Conservation (phyloP, 2,113 vertebrate species). For the Barbus barbus region DNA sequence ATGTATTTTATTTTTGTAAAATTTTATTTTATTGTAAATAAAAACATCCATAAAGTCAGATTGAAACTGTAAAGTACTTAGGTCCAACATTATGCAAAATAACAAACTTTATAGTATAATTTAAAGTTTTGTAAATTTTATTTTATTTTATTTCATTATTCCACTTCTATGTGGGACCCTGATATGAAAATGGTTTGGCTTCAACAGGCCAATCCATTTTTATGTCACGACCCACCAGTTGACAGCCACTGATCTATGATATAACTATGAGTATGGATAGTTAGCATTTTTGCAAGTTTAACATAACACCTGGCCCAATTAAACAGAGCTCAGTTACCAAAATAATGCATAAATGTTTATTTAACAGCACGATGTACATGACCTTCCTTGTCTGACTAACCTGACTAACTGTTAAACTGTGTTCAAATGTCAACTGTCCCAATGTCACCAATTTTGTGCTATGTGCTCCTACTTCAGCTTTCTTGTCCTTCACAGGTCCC, state of each 20-base stretch:
- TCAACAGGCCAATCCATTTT: background rate
- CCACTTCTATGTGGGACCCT: too few relatives aligned
- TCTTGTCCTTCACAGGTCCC: slow-evolving; percentile 53
- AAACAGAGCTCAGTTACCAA: background rate
- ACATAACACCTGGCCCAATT: background rate
- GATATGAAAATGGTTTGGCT: too few relatives aligned
- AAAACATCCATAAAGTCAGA: background rate
- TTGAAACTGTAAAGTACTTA: background rate
- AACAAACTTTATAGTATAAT: too few relatives aligned
- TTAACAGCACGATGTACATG: background rate
- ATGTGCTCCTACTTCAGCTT: slow-evolving; percentile 49
- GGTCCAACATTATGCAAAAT: too few relatives aligned
- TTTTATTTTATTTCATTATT: too few relatives aligned
- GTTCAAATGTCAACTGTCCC: slow-evolving; percentile 36
- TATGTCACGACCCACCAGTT: background rate
- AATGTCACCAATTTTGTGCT: slow-evolving; percentile 36
- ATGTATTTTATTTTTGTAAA: background rate
- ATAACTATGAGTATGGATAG: background rate
- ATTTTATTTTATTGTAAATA: background rate
- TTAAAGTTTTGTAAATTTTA: too few relatives aligned
- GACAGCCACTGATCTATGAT: background rate
- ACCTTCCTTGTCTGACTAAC: background rate
- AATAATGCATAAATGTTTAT: background rate
- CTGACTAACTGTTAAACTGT: background rate
- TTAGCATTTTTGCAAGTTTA: background rate